phyloP scores from a whole-genome alignment of 2,888 invertebrate species.

The Poecilobothrus nobilitatus region DNA sequence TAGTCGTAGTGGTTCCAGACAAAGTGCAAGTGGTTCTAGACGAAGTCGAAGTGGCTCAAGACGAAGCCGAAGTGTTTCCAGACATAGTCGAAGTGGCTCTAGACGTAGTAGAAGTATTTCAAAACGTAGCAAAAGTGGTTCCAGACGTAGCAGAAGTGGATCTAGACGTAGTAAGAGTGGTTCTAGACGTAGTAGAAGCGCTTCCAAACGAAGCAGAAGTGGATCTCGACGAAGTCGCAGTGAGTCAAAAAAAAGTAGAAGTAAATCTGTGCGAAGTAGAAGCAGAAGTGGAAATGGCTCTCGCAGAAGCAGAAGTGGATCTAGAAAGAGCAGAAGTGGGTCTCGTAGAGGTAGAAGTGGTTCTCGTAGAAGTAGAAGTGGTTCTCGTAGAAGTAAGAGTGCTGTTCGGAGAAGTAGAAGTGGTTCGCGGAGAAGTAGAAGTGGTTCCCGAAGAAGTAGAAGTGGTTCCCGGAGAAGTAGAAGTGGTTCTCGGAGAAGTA shows the following conservation, averaged over 20 bases:
- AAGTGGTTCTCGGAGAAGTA: slow-evolving; percentile 14
- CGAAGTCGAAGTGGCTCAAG: slow-evolving; percentile 32
- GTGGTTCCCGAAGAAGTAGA: slow-evolving; percentile 25
- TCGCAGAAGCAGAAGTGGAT: slow-evolving; percentile 25
- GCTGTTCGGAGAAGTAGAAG: slow-evolving; percentile 15
- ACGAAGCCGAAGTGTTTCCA: slow-evolving; percentile 24
- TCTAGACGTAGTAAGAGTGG: slow-evolving; percentile 28
- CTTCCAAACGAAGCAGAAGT: slow-evolving; percentile 27
- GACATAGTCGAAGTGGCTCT: slow-evolving; percentile 30
- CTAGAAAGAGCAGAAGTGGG: slow-evolving; percentile 26
- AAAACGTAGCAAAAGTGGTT: slow-evolving; percentile 24
- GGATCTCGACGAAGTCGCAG: slow-evolving; percentile 26
- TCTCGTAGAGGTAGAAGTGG: slow-evolving; percentile 12
- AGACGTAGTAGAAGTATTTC: slow-evolving; percentile 28
- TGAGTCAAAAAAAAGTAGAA: slow-evolving; percentile 27
- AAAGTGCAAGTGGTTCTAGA: slow-evolving; percentile 24
- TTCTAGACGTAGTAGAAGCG: slow-evolving; percentile 26
- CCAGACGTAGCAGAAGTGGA: slow-evolving; percentile 28
- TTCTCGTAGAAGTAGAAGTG: slow-evolving; percentile 21
- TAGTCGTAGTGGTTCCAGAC: slow-evolving; percentile 29
- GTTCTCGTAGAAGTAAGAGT: slow-evolving; percentile 21
- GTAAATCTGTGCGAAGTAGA: slow-evolving; percentile 27
- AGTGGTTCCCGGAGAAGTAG: slow-evolving; percentile 18
- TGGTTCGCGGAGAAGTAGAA: slow-evolving; percentile 27
- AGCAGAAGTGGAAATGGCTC: slow-evolving; percentile 29